A percentile compares a stretch with the other conserved stretches of the same genome.
Evolutionary conservation across 23 tunicate genomes (phyloP).

Genomic region (Trididemnum clinides): DNA sequence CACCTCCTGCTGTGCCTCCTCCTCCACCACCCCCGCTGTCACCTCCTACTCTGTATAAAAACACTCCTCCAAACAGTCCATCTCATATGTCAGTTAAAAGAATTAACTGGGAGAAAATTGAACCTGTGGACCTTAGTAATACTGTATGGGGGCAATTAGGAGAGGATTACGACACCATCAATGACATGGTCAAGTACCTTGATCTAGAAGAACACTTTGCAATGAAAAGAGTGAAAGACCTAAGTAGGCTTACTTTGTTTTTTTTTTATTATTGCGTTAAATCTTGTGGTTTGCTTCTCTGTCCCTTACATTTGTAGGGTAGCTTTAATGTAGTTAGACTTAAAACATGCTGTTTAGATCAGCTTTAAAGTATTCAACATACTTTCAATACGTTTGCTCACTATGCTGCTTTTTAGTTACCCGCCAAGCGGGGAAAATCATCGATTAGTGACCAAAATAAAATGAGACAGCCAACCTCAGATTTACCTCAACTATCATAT

Average conservation of each 20-base stretch:
- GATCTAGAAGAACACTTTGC: constrained; percentile 93
- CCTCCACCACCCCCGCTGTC: constrained; percentile 70
- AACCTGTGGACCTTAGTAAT: constrained; percentile 68
- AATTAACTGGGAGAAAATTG: constrained; percentile 92
- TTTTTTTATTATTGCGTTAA: no score
- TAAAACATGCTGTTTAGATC: no score
- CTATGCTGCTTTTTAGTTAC: no score
- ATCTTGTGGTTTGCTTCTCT: no score
- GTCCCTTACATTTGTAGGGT: no score
- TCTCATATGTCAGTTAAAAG: constrained; percentile 59
- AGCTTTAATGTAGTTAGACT: no score
- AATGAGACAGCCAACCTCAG: no score
- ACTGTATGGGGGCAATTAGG: constrained; percentile 93
- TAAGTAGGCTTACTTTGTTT: constrained; percentile 87
- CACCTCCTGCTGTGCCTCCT: constrained; percentile 38
- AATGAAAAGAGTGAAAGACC: constrained; percentile 49
- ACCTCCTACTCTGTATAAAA: constrained; percentile 36
- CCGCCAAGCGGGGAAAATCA: no score
- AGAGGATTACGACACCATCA: constrained; percentile 75
- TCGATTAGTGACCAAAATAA: no score
- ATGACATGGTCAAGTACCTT: constrained; percentile 83
- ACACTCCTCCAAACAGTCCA: constrained; percentile 52
- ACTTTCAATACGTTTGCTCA: no score
- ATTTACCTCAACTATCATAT: no score
- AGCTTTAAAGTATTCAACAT: no score